Evolutionary conservation across 2,888 invertebrate genomes (phyloP), one percentile per base, ranked within the genome.

Genomic region (Archips xylosteana): DNA sequence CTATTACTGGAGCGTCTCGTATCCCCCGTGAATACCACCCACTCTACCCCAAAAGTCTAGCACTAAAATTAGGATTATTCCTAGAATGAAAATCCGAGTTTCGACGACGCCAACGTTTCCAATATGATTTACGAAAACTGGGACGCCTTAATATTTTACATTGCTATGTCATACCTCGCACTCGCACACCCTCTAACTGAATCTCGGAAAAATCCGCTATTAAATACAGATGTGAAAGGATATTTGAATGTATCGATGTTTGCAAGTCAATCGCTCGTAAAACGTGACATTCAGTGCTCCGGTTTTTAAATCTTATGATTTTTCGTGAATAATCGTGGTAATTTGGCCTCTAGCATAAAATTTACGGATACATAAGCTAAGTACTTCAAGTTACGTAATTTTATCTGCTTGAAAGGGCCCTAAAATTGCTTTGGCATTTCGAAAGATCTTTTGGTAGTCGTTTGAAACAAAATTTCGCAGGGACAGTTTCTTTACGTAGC

Each of bases 81-180:
- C 13, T 49, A 60, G n/a, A 42, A 60, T 34, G 61, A 62, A 62
- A 62, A 59, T 59, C 47, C 70, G n/a, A 57, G 9, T 64, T 64
- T 61, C 51, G 51, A 34, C 51, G 66, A 34, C 34, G 70, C 64
- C 23, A 3, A 9, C 66, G 54, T 62, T 67, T 66, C 45, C 13
- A 72, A 67, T 67, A 61, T 10, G 61, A 71, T 71, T 71, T 62
- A 15, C 10, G 42, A 62, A 67, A 72, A 62, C 65, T 47, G 60
- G 45, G n/a, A 60, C 61, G 60, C 42, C 15, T 62, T 62, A 32
- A 32, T 57, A 57, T 57, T 57, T 57, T 57, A 32, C 32, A 57
- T 32, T 12, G 57, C 57, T 23, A 32, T 12, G 12, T 10, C 57
- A 32, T 57, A 32, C 32, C 12, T 10, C 51, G 15, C 15, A 32